A percentile compares a stretch with the other conserved stretches of the same genome.
Evolutionary conservation across 2,888 invertebrate genomes (phyloP).

Genomic region (Drosophila ustulata): DNA sequence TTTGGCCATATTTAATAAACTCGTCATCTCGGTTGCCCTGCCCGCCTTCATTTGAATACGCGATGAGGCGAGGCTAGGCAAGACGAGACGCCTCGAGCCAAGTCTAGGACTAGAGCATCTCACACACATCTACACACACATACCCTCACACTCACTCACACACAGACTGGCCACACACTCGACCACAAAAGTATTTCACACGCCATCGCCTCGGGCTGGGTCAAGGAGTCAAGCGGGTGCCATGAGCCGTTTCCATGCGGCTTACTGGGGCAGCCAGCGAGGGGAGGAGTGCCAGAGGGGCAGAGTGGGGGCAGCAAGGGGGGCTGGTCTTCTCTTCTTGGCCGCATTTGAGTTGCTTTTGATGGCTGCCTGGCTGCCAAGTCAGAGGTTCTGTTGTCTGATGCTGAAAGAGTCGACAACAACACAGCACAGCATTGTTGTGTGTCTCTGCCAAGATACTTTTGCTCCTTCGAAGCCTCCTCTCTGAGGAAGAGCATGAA

Average conservation of each 20-base stretch:
- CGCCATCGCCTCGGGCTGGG: constrained; percentile 46
- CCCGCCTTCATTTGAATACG: constrained; percentile 9
- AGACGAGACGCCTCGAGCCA: not conserved
- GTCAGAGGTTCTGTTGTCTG: constrained; percentile 30
- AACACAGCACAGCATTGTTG: constrained; percentile 18
- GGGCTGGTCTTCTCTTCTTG: constrained; percentile 13
- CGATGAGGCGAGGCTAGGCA: not conserved
- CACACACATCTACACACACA: constrained; percentile 16
- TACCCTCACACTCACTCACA: constrained; percentile 1
- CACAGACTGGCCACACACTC: constrained; percentile 12
- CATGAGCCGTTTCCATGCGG: constrained; percentile 22
- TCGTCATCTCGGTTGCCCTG: constrained; percentile 19
- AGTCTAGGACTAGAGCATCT: constrained; percentile 8
- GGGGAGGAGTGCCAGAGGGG: not conserved
- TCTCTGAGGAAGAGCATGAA: not conserved
- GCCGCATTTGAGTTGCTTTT: constrained; percentile 18
- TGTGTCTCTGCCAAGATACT: constrained; percentile 13
- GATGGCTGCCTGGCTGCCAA: constrained; percentile 13
- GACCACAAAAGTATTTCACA: constrained; percentile 66
- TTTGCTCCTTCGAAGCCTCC: not conserved
- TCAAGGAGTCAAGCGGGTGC: constrained; percentile 29
- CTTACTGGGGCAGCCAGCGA: constrained; percentile 1
- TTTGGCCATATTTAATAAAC: constrained; percentile 52
- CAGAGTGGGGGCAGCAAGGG: not conserved
- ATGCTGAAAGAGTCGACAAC: constrained; percentile 16